A percentile compares a stretch with the other conserved stretches of the same genome.
Evolutionary conservation across 2,113 vertebrate species (phyloP).

Genomic region (Tamias sibiricus): DNA sequence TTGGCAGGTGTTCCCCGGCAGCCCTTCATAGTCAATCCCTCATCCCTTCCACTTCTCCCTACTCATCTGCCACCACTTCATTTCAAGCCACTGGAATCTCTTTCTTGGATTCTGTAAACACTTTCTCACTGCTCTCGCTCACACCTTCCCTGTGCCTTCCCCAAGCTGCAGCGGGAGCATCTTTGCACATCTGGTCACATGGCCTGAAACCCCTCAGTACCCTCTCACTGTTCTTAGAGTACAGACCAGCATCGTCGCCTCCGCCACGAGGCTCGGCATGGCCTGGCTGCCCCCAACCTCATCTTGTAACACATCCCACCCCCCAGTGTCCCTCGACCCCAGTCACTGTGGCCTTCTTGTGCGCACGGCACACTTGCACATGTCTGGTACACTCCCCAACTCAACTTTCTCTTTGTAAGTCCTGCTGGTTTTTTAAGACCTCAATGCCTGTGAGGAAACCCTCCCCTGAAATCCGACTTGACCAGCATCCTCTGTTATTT

Average conservation of each 20-base stretch:
- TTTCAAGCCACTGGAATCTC: not conserved
- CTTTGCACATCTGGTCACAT: not conserved
- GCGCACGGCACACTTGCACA: not conserved
- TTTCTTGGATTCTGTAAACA: not conserved
- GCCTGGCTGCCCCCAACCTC: not conserved
- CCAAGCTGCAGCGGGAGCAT: not conserved
- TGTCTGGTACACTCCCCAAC: not conserved
- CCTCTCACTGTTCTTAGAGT: not conserved
- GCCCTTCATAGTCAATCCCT: not conserved
- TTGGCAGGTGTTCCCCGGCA: not conserved
- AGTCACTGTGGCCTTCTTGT: not conserved
- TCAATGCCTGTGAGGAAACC: not conserved
- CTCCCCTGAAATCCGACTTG: not conserved
- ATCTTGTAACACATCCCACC: not conserved
- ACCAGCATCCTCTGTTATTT: not conserved
- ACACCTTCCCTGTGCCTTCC: not conserved
- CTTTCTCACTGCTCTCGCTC: not conserved
- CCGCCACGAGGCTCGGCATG: not conserved
- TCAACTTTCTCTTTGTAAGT: not conserved
- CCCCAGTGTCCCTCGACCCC: not conserved
- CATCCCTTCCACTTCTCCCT: not conserved
- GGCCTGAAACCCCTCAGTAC: not conserved
- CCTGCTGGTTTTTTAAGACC: not conserved
- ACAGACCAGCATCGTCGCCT: not conserved
- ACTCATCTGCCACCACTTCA: too few species aligned